Evolutionary conservation across 1,140 invertebrate genomes (phyloP), one percentile per base, ranked within the genome.

Genomic region (Pollicipes pollicipes): DNA sequence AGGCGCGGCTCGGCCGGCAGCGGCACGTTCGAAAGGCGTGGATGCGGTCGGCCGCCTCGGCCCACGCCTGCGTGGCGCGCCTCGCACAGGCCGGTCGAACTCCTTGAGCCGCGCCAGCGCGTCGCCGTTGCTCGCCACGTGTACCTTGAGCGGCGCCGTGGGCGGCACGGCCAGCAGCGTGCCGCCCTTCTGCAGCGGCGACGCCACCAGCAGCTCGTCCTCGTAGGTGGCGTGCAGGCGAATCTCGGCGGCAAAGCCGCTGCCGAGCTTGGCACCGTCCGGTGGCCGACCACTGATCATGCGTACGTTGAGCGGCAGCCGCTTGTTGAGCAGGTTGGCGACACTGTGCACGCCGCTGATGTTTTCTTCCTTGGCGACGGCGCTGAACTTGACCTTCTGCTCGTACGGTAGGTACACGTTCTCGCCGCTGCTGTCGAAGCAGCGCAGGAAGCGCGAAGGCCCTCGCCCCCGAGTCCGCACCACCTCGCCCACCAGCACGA

Each of bases 231-330:
- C 87, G 71, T 93, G 81, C 73, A 95, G 79, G 78, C 91, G 85
- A 76, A 95, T 78, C 81, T 94, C 88, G 74, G 90, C 86, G 73
- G 91, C 84, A 82, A 93, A 90, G 79, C 91, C 78, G 4, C 64
- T 24, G 75, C 74, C 81, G 76, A 69, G 76, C 77, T 75, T 80
- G 30, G 88, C 82, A 3, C 89, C 89, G 76, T 87, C 83, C 24
- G 88, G 91, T 37, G 88, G 87, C 73, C 86, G 89, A 27, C 93
- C 93, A 76, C 94, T 90, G 0, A 95, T 91, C 73, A 96, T 82
- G 77, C 93, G 81, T 0, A 95, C 93, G 70, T 93, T 95, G 68
- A 96, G 82, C 1, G 94, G 94, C 79, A 96, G 84, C 71, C 93
- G 82, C 78, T 95, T 94, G 73, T 87, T 87, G 45, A 95, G 80